Evolutionary conservation across 2,888 invertebrate species (phyloP).

Genomic region (Athrips mouffetella): DNA sequence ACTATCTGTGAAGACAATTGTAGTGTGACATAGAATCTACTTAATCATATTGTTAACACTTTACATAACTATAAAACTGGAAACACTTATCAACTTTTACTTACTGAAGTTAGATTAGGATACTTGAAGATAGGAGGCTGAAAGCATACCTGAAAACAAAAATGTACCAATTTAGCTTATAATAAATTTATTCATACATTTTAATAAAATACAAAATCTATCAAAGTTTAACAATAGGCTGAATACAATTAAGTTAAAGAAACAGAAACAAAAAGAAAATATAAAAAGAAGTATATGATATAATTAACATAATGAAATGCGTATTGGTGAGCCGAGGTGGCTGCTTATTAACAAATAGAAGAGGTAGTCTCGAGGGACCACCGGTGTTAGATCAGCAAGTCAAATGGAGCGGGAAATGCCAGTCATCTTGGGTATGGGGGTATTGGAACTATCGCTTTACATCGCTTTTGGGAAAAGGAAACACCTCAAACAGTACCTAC

Average conservation of each 20-base stretch:
- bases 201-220: background rate
- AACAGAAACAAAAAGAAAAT: constrained; percentile 24
- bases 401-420: constrained; percentile 49
- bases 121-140: constrained; percentile 16
- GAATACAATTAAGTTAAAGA: constrained; percentile 12
- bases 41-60: background rate
- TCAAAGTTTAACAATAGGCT: background rate
- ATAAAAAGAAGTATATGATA: constrained; percentile 25
- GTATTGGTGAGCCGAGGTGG: constrained; percentile 31
- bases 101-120: constrained; percentile 13
- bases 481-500: no score
- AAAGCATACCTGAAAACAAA: constrained; percentile 15
- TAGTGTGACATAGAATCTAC: no score
- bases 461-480: constrained; percentile 1
- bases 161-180: no score
- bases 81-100: constrained; percentile 9
- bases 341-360: constrained; percentile 61
- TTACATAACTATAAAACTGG: background rate
- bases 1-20: no score
- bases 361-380: constrained; percentile 52
- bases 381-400: constrained; percentile 67
- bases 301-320: constrained; percentile 39
- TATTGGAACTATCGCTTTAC: constrained; percentile 21
- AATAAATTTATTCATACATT: background rate
- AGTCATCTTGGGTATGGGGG: constrained; percentile 48